Base-by-base conservation (phyloP, 2,797 vertebrate genomes). In the Lerista edwardsae region DNA sequence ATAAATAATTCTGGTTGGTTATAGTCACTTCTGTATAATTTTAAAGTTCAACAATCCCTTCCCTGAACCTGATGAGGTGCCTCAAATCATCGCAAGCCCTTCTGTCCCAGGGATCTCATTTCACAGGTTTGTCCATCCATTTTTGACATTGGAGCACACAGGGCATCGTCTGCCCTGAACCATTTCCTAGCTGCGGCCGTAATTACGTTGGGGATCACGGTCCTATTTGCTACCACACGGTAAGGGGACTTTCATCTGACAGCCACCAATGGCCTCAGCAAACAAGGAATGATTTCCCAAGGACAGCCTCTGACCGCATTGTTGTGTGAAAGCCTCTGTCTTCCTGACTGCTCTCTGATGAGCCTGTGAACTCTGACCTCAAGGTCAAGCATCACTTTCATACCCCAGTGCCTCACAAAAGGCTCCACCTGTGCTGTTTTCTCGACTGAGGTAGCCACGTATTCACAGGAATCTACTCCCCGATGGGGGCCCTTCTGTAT, bases 281-380 rank as follows among this genome's bases (percentile, higher is more conserved):
- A 84, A 84, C 82, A 84, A 77, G 82, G 82, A 77, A 76, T 77
- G 51, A 71, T 69, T 77, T 84, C 47, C 65, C 64, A 84, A 77
- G 82, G 74, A 59, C 74, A 76, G 41, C 69, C 59, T 47, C 71
- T 74, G 80, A 64, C 31, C 64, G 25, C 47, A 71, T 34, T 55
- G 67, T 71, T 80, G 65, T 68, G 65, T 59, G 21, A 76, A 57
- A 68, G 29, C 51, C 73, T 15, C 73, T 77, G 74, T 36, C 65
- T 76, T 68, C 21, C 44, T 77, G 64, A 69, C 51, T 44, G 55
- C 17, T 61, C 29, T 77, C 74, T 31, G 34, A 77, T 76, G 82
- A 83, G 51, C 64, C 71, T 76, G 14, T 44, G 75, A 77, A 59
- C 74, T 84, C 65, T 77, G 64, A 59, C 62, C 62, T 83, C 44